A percentile compares a stretch with the other conserved stretches of the same genome.
These are phyloP conservation scores for Gnathonemus echidnorhynchus DNA, from an alignment of 2,113 vertebrate species.

Conservation along the genomic window DNA sequence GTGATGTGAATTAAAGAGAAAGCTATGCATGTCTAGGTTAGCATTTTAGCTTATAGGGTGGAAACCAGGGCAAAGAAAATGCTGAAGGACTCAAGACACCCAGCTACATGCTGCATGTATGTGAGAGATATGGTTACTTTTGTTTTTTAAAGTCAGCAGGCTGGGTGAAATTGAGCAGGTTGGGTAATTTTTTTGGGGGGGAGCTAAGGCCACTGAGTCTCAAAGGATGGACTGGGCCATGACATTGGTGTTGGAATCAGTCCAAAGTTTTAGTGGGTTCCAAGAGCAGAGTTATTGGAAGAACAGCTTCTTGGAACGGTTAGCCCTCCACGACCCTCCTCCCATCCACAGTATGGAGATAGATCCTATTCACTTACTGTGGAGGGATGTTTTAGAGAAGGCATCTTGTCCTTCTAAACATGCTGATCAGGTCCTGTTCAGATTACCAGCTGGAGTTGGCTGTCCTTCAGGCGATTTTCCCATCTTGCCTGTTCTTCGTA, in stretches of 20 bases:
- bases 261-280: not conserved
- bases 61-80: not conserved
- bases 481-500: conserved; percentile 7
- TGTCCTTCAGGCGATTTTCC: conserved; percentile 32
- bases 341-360: not conserved
- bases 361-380: not conserved
- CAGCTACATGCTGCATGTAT: not conserved
- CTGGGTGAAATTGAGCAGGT: not conserved
- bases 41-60: not conserved
- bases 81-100: not conserved
- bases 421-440: conserved; percentile 38
- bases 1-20: not conserved
- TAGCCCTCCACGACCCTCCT: not conserved
- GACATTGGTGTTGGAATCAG: conserved; percentile 17
- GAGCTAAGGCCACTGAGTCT: conserved; percentile 22
- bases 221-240: conserved; percentile 18
- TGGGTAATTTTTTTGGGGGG: not conserved
- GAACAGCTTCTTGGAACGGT: not conserved
- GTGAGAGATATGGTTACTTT: not conserved
- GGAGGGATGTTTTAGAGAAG: conserved; percentile 7
- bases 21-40: not conserved
- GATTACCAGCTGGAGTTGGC: conserved; percentile 35
- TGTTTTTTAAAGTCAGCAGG: not conserved
- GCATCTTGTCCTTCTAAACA: conserved; percentile 29
- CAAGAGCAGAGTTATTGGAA: conserved; percentile 18